Evolutionary conservation across 2,888 invertebrate genomes (phyloP), one percentile per base, ranked within the genome.

Genomic region (Oscheius sp.): DNA sequence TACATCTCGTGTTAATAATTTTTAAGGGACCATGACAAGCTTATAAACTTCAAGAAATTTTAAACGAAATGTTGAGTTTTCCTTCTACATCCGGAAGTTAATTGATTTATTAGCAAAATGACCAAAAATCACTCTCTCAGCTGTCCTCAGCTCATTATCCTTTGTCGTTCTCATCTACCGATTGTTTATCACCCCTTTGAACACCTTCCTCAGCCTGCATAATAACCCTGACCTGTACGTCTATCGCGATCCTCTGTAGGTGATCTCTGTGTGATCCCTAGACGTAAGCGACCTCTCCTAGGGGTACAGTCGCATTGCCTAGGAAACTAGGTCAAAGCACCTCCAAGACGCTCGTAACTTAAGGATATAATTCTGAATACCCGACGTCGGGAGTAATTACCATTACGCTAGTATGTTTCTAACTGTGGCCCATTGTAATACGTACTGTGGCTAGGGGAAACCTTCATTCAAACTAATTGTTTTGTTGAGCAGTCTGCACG

Each of bases 151-250:
- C n/a, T n/a, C n/a, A n/a, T n/a, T n/a, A n/a, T n/a, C n/a, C n/a
- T n/a, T n/a, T n/a, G n/a, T 36, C 14, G 36, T 14, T 36, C 36
- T 9, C 8, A 9, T 9, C 36, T 36, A 8, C 36, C 2, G n/a
- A 22, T 47, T 47, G 47, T 47, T 47, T 47, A 47, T 24, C 47
- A 5, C 24, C 47, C 36, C 14, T 8, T 8, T 14, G 17, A 3
- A 17, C 47, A 12, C 24, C 22, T 12, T 47, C 22, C 12, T 22
- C 47, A 22, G 2, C 22, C 17, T 20, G 47, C n/a, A 54, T 33
- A 9, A 51, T 51, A 32, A 54, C 54, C 54, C 54, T 54, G 54
- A 54, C 54, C 32, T 54, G 33, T 20, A 32, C 20, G 54, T 20
- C 33, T 32, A 54, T 54, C 20, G 32, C 33, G 22, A 6, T 22